Evolutionary conservation across 2,797 vertebrate species (phyloP).

Genomic region (Crenichthys baileyi): DNA sequence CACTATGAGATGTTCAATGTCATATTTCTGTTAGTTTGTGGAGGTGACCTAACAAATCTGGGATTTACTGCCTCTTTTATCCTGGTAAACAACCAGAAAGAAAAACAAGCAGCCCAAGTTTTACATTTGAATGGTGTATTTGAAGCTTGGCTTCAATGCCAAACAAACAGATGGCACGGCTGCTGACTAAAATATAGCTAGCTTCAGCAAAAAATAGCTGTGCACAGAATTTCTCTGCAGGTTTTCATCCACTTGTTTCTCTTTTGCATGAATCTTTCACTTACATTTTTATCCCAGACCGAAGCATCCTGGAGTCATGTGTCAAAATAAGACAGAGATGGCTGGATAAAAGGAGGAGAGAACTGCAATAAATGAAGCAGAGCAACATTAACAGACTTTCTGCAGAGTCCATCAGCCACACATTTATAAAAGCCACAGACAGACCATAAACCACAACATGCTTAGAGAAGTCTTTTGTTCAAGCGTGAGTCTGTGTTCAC

Average conservation of each 20-base stretch:
- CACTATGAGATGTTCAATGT: neutral
- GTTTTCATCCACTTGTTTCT: neutral
- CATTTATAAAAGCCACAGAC: neutral
- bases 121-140: neutral
- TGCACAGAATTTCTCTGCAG: neutral
- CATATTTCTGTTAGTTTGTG: neutral
- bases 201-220: neutral
- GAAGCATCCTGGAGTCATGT: neutral
- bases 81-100: neutral
- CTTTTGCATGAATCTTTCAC: neutral
- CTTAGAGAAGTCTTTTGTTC: conserved; percentile 13
- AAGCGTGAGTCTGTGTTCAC: conserved; percentile 23
- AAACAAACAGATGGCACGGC: neutral
- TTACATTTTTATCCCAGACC: neutral
- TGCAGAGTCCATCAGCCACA: neutral
- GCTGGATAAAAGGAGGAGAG: neutral
- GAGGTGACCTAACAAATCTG: neutral
- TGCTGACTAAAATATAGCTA: neutral
- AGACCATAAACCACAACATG: conserved; percentile 17
- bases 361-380: neutral
- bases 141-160: neutral
- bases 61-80: neutral
- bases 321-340: neutral
- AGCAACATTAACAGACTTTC: neutral
- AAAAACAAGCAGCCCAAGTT: neutral